phyloP scores from a whole-genome alignment of 1,140 invertebrate genomes.

The Brachystomella parvula region DNA sequence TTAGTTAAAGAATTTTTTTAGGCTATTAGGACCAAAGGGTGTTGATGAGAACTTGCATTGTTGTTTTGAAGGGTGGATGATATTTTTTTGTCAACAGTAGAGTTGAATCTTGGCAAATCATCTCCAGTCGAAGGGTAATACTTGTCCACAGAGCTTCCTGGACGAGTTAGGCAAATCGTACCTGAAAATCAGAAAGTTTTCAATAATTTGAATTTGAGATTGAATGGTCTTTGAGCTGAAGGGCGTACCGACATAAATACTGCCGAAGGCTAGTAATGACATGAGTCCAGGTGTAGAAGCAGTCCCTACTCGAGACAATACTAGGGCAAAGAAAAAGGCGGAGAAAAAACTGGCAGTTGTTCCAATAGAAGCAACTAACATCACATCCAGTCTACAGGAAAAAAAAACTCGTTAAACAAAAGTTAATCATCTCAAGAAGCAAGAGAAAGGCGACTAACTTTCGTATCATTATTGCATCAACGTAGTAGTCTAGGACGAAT shows the following conservation, averaged over 20 bases:
- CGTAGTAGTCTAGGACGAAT: neutral
- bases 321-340: neutral
- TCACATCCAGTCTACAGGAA: neutral
- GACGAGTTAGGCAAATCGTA: neutral
- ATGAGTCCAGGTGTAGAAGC: neutral
- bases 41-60: too few species aligned
- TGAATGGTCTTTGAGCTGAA: neutral
- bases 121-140: too few species aligned
- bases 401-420: neutral
- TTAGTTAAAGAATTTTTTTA: too few species aligned
- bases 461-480: neutral
- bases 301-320: neutral
- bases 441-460: neutral
- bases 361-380: neutral
- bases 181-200: neutral
- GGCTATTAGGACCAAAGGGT: too few species aligned
- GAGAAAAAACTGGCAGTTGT: conserved; percentile 4
- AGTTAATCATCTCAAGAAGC: neutral
- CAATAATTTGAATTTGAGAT: neutral
- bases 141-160: too few species aligned
- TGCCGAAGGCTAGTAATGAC: neutral
- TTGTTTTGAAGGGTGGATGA: too few species aligned
- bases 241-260: neutral
- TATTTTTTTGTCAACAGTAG: too few species aligned
- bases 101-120: too few species aligned